A percentile compares a stretch with the other conserved stretches of the same genome.
Conservation (phyloP, 1,140 invertebrate genomes). For the Penaeus indicus region DNA sequence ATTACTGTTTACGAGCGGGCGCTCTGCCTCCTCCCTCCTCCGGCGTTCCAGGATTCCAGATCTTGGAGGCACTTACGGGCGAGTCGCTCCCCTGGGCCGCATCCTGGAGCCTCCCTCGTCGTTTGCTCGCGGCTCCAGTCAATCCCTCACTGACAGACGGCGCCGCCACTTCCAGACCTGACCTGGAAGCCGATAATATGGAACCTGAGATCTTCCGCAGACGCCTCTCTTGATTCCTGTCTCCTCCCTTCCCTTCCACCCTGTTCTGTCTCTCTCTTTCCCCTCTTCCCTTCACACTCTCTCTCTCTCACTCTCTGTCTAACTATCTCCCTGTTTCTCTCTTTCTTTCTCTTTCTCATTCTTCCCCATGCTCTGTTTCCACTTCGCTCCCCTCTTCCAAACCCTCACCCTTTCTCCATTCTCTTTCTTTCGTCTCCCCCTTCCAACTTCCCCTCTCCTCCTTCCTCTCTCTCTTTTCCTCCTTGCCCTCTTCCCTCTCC, state of each 20-base stretch:
- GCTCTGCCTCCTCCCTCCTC: constrained; percentile 52
- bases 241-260: not conserved
- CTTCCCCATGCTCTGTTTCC: not conserved
- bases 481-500: not conserved
- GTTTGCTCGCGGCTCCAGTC: constrained; percentile 64
- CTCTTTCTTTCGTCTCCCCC: not conserved
- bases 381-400: not conserved
- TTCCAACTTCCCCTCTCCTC: not conserved
- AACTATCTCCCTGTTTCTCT: not conserved
- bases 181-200: constrained; percentile 64
- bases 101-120: constrained; percentile 63
- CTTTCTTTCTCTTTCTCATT: not conserved
- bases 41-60: constrained; percentile 58
- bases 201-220: constrained; percentile 61
- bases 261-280: not conserved
- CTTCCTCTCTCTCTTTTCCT: not conserved
- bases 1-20: constrained; percentile 64
- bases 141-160: constrained; percentile 65
- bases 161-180: constrained; percentile 63
- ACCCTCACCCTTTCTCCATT: not conserved
- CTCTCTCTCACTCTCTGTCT: not conserved
- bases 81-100: constrained; percentile 64
- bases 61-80: constrained; percentile 65
- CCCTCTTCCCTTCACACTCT: not conserved
- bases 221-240: constrained; percentile 54